Conservation (phyloP, 2,888 invertebrate genomes). For the Drosophila rellima region DNA sequence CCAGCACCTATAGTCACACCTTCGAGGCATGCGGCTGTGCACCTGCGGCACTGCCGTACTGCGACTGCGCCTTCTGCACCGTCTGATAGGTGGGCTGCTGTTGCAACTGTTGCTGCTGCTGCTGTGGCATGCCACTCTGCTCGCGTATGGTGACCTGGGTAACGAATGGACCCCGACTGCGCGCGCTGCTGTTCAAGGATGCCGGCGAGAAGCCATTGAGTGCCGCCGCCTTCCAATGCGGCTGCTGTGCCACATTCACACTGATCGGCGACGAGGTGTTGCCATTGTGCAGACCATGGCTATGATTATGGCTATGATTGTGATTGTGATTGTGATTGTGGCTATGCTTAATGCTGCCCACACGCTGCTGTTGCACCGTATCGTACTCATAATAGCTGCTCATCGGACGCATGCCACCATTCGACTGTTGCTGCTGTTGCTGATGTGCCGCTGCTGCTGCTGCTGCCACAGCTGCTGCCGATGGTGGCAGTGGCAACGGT, state of each 20-base stretch:
- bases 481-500: conserved; percentile 33
- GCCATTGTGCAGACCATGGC: conserved; percentile 60
- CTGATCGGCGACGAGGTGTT: conserved; percentile 77
- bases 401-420: conserved; percentile 88
- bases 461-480: conserved; percentile 68
- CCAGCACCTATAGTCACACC: conserved; percentile 86
- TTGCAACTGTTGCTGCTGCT: conserved; percentile 38
- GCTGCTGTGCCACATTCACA: conserved; percentile 69
- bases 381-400: conserved; percentile 95
- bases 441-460: conserved; percentile 36
- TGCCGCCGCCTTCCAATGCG: conserved; percentile 84
- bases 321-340: conserved; percentile 67
- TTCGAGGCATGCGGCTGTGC: conserved; percentile 85
- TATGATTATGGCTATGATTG: conserved; percentile 71
- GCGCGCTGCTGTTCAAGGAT: conserved; percentile 83
- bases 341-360: conserved; percentile 85
- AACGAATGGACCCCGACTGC: conserved; percentile 87
- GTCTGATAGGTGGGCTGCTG: conserved; percentile 83
- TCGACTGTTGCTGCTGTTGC: conserved; percentile 48
- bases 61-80: conserved; percentile 76
- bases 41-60: conserved; percentile 74
- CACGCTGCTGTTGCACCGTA: conserved; percentile 90
- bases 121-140: conserved; percentile 75
- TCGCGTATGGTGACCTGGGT: conserved; percentile 89
- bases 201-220: conserved; percentile 84